phyloP scores from a whole-genome alignment of 2,888 invertebrate genomes.

The Portevinia maculata region DNA sequence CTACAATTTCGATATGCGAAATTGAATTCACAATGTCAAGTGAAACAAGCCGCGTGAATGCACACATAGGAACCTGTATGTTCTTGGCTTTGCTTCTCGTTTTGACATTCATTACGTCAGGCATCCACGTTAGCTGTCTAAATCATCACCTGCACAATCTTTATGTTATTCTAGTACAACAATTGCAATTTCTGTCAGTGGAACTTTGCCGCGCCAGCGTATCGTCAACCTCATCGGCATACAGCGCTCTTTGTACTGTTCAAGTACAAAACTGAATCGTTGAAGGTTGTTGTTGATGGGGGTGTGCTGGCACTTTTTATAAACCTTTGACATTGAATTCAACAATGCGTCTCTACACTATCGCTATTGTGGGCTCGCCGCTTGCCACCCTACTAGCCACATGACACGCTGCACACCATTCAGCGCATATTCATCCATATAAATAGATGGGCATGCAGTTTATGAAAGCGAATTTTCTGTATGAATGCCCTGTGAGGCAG shows the following conservation, averaged over 20 bases:
- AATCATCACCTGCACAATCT: slow-evolving; percentile 46
- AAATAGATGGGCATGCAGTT: slow-evolving; percentile 51
- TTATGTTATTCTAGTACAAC: slow-evolving; percentile 4
- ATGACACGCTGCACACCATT: not conserved
- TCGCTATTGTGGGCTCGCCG: slow-evolving; percentile 12
- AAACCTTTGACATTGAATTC: slow-evolving; percentile 61
- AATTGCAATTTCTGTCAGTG: slow-evolving; percentile 1
- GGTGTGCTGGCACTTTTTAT: slow-evolving; percentile 29
- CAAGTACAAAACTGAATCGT: slow-evolving; percentile 16
- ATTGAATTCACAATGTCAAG: slow-evolving; percentile 49
- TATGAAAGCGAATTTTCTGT: slow-evolving; percentile 34
- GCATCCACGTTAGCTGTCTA: slow-evolving; percentile 38
- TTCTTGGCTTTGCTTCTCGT: slow-evolving; percentile 31
- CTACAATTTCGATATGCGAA: not conserved
- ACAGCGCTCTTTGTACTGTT: slow-evolving; percentile 1
- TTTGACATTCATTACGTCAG: slow-evolving; percentile 54
- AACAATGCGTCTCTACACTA: slow-evolving; percentile 47
- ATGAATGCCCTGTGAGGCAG: slow-evolving; percentile 22
- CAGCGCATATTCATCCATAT: slow-evolving; percentile 31
- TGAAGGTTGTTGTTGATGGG: slow-evolving; percentile 34
- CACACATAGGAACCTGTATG: slow-evolving; percentile 10
- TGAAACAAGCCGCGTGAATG: slow-evolving; percentile 7
- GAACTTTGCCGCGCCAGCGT: slow-evolving; percentile 8
- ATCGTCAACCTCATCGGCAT: slow-evolving; percentile 3
- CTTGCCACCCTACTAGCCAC: slow-evolving; percentile 12